Evolutionary conservation across 2,113 vertebrate species (phyloP).

Genomic region (Siphamia tubifer): DNA sequence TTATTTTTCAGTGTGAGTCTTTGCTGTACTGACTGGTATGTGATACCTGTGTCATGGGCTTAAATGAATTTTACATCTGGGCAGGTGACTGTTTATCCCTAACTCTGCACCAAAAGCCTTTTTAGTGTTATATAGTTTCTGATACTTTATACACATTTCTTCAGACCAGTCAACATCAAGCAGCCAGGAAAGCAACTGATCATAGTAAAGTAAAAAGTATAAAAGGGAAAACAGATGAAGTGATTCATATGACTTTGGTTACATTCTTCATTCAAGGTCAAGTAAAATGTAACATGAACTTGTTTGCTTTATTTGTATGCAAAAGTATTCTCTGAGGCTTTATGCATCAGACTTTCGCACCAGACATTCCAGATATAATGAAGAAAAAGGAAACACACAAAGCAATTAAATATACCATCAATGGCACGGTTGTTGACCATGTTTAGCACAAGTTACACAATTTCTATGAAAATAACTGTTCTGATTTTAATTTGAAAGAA

Average conservation of each 20-base stretch:
- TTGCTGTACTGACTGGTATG: neutral
- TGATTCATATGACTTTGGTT: neutral
- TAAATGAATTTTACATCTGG: neutral
- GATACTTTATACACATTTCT: neutral
- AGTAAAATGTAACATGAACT: neutral
- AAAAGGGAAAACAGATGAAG: neutral
- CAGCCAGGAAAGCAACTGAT: neutral
- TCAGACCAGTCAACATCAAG: slow-evolving; percentile 1
- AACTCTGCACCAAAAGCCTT: neutral
- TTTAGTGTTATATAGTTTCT: neutral
- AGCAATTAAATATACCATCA: too few species aligned
- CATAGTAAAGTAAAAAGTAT: neutral
- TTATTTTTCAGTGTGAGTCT: slow-evolving; percentile 3
- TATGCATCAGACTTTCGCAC: neutral
- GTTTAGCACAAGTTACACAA: too few species aligned
- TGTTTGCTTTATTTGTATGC: too few species aligned
- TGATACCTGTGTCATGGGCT: neutral
- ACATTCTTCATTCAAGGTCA: neutral
- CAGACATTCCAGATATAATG: neutral
- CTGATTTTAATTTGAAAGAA: too few species aligned
- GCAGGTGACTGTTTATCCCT: neutral
- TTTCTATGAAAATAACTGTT: too few species aligned
- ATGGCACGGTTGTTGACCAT: too few species aligned
- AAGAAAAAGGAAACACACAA: neutral
- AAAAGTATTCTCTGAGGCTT: neutral